Evolutionary conservation across 2,888 invertebrate species (phyloP).

Genomic region (Phorcus lineatus): DNA sequence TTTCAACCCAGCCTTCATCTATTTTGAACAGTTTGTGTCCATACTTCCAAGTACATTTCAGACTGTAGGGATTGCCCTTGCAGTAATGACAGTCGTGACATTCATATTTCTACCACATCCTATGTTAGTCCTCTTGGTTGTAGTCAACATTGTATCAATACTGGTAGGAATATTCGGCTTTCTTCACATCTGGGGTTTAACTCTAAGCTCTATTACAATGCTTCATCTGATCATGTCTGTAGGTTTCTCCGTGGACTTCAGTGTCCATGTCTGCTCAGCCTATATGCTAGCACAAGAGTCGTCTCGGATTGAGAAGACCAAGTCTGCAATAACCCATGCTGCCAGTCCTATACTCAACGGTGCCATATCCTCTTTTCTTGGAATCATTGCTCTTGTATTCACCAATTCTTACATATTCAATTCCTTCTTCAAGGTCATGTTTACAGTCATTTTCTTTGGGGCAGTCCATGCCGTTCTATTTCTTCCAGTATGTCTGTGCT

Average conservation of each 20-base stretch:
- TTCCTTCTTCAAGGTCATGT: constrained; percentile 60
- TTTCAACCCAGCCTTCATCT: constrained; percentile 60
- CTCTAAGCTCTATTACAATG: constrained; percentile 67
- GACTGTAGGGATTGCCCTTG: constrained; percentile 63
- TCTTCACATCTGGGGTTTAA: constrained; percentile 61
- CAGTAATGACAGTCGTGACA: constrained; percentile 64
- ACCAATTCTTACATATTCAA: constrained; percentile 57
- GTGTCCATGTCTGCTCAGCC: constrained; percentile 60
- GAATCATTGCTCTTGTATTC: constrained; percentile 48
- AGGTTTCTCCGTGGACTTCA: constrained; percentile 68
- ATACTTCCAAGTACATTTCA: constrained; percentile 64
- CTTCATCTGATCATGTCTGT: constrained; percentile 69
- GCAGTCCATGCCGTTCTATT: constrained; percentile 53
- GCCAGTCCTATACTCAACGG: constrained; percentile 60
- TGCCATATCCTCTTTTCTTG: constrained; percentile 56
- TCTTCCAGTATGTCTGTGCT: constrained; percentile 53
- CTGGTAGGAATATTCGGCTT: constrained; percentile 66
- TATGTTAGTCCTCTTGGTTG: constrained; percentile 57
- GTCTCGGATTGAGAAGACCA: constrained; percentile 37
- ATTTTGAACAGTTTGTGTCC: constrained; percentile 65
- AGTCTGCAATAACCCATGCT: constrained; percentile 46
- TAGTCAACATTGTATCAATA: constrained; percentile 64
- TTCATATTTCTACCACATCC: constrained; percentile 67
- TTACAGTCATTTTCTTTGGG: constrained; percentile 56
- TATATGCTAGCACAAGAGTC: constrained; percentile 45